Percentiles rank a stretch among this genome's conserved stretches.
phyloP scores from a whole-genome alignment of 2,797 vertebrate species.

The Rhodeus uyekii region DNA sequence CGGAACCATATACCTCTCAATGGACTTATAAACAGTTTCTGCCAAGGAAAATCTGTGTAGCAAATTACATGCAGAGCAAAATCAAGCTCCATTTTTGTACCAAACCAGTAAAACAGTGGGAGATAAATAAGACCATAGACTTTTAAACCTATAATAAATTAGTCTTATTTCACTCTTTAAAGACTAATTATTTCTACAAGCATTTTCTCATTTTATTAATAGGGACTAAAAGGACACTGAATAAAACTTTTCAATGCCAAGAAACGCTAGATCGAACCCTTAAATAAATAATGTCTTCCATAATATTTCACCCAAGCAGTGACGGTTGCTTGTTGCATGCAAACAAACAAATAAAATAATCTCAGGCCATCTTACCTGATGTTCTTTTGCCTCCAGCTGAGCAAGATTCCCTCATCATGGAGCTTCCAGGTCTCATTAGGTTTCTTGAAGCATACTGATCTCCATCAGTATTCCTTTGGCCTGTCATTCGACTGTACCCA shows the following conservation, averaged over 20 bases:
- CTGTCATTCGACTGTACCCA: slow-evolving; percentile 81
- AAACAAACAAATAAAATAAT: background rate
- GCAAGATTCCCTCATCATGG: slow-evolving; percentile 80
- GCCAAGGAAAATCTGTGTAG: slow-evolving; percentile 42
- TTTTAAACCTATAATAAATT: slow-evolving; percentile 42
- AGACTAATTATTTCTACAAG: slow-evolving; percentile 19
- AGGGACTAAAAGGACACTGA: background rate
- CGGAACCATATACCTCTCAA: slow-evolving; percentile 36
- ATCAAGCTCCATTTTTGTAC: slow-evolving; percentile 36
- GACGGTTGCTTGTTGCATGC: background rate
- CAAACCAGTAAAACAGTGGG: slow-evolving; percentile 43
- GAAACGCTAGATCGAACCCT: background rate
- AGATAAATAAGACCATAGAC: slow-evolving; percentile 33
- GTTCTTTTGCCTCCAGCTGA: slow-evolving; percentile 81
- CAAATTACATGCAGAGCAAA: slow-evolving; percentile 37
- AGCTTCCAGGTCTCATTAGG: slow-evolving; percentile 76
- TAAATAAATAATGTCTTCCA: background rate
- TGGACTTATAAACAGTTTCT: slow-evolving; percentile 20
- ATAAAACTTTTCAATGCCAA: background rate
- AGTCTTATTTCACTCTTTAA: slow-evolving; percentile 24
- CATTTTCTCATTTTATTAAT: background rate
- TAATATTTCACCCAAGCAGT: background rate
- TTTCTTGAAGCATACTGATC: slow-evolving; percentile 47
- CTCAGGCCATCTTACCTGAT: slow-evolving; percentile 79
- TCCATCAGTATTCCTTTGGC: slow-evolving; percentile 76